These are phyloP conservation scores for Setophaga petechia DNA, from an alignment of 2,113 vertebrate species.

Conservation along the genomic window DNA sequence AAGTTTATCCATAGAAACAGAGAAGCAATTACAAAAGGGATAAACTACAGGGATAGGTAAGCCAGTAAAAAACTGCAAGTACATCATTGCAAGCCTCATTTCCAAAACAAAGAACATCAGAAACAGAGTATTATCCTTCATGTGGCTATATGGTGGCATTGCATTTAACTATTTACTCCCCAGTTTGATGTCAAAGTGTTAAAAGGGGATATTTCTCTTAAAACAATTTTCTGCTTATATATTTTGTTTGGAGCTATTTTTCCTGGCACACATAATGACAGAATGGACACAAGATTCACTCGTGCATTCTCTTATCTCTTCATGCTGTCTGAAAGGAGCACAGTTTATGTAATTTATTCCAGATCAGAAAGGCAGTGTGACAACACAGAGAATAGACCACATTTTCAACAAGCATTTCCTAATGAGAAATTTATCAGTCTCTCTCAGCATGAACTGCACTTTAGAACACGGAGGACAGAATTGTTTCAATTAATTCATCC, in stretches of 20 bases:
- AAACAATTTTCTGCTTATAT: neutral
- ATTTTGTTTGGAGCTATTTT: neutral
- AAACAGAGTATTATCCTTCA: neutral
- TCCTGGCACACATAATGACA: neutral
- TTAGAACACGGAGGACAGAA: neutral
- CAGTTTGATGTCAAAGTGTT: neutral
- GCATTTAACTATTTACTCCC: neutral
- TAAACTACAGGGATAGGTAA: neutral
- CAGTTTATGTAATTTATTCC: neutral
- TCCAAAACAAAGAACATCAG: neutral
- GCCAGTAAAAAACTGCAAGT: neutral
- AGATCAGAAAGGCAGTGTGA: neutral
- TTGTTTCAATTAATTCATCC: neutral
- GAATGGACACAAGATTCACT: neutral
- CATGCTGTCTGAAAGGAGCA: neutral
- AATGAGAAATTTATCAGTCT: conserved; percentile 8
- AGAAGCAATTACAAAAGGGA: neutral
- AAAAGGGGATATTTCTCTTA: neutral
- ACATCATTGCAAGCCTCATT: neutral
- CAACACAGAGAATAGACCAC: neutral
- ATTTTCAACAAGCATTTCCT: conserved; percentile 1
- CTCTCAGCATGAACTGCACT: neutral
- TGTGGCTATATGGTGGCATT: neutral
- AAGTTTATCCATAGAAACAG: neutral
- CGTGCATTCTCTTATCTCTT: neutral